Conservation (phyloP, 37 sponge, comb jelly and placozoan genomes). For the Beroe ovata region DNA sequence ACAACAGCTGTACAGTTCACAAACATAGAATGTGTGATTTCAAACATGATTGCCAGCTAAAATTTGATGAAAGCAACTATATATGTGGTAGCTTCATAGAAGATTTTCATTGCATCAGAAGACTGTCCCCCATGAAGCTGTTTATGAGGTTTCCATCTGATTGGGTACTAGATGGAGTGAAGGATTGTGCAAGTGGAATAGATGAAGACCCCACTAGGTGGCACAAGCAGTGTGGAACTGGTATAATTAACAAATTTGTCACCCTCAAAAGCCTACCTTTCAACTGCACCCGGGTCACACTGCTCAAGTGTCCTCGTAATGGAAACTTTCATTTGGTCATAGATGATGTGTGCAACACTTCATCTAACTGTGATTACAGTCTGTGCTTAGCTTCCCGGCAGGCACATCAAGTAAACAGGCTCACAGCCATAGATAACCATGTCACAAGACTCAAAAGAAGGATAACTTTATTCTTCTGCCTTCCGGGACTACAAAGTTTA, state of each 20-base stretch:
- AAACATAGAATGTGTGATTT: neutral
- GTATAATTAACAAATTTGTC: no score
- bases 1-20: neutral
- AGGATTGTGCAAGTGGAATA: neutral
- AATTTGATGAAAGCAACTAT: neutral
- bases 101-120: neutral
- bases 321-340: neutral
- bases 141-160: neutral
- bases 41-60: neutral
- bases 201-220: neutral
- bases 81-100: neutral
- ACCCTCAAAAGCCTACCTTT: no score
- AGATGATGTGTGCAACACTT: neutral
- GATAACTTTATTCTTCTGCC: neutral
- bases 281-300: no score
- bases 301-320: neutral
- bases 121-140: neutral
- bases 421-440: neutral
- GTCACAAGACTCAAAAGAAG: neutral
- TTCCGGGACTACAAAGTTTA: neutral
- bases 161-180: neutral
- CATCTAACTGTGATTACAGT: neutral
- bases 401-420: neutral
- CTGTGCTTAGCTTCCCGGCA: neutral
- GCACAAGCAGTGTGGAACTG: neutral